Conservation (phyloP, 2,113 vertebrate genomes). For the Pteronura brasiliensis region DNA sequence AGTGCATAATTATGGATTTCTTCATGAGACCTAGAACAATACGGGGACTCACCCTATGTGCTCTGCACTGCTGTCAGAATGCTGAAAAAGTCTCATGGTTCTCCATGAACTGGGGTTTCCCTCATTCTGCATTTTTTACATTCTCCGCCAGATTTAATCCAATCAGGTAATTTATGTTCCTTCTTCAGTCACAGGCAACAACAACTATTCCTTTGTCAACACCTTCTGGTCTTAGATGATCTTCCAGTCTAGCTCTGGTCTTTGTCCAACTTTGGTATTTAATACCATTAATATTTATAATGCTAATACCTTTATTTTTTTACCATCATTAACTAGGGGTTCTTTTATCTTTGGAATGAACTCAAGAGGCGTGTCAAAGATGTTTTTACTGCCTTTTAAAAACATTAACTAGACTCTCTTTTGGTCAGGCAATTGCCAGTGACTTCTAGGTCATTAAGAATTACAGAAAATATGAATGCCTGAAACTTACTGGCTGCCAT, state of each 20-base stretch:
- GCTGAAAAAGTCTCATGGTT: background rate
- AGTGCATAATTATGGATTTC: background rate
- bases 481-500: background rate
- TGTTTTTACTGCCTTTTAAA: background rate
- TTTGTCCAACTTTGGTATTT: background rate
- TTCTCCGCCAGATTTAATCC: background rate
- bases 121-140: background rate
- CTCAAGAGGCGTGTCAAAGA: background rate
- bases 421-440: background rate
- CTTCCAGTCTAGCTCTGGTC: background rate
- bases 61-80: background rate
- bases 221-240: background rate
- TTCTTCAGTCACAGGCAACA: background rate
- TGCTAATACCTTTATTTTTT: background rate
- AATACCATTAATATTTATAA: background rate
- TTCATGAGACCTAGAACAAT: background rate
- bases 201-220: background rate
- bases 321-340: background rate
- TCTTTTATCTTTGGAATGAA: background rate
- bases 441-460: background rate
- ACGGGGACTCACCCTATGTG: fast-evolving
- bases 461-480: background rate
- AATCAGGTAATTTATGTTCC: background rate
- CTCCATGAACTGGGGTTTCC: background rate
- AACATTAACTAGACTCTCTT: background rate